A percentile compares a stretch with the other conserved stretches of the same genome.
phyloP scores from a whole-genome alignment of 1,140 invertebrate species.

The Leptoteleia sp. region DNA sequence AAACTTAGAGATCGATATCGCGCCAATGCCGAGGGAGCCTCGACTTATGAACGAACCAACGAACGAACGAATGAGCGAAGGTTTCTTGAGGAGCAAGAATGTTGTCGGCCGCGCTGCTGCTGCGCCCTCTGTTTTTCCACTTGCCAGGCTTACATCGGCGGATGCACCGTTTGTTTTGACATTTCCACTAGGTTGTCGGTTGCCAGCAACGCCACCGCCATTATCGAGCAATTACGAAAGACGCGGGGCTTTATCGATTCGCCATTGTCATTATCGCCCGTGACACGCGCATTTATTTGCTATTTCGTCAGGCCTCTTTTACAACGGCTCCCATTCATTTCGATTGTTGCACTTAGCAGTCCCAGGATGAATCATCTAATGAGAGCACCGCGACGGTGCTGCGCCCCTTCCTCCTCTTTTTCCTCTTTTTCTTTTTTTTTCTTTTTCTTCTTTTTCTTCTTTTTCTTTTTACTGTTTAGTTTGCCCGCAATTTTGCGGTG shows the following conservation, averaged over 20 bases:
- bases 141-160: conserved; percentile 3
- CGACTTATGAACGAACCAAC: conserved; percentile 2
- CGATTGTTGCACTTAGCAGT: conserved; percentile 45
- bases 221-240: conserved; percentile 37
- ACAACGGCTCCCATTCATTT: conserved; percentile 41
- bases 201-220: conserved; percentile 22
- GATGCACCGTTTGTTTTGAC: conserved; percentile 30
- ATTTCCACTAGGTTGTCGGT: conserved; percentile 14
- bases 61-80: conserved; percentile 42
- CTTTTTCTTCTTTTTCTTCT: neutral
- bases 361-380: conserved; percentile 47
- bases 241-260: conserved; percentile 46
- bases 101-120: conserved; percentile 15
- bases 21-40: conserved; percentile 19
- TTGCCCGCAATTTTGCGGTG: no score
- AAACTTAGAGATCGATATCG: conserved; percentile 38
- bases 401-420: conserved; percentile 10
- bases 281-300: conserved; percentile 55
- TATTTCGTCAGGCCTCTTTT: conserved; percentile 45
- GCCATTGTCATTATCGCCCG: conserved; percentile 49
- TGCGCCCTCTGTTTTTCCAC: conserved; percentile 13
- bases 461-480: no score
- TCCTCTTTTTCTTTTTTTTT: conserved; percentile 9
- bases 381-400: conserved; percentile 12
- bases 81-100: conserved; percentile 61